These are phyloP conservation scores for Aramus guarauna DNA, from an alignment of 2,113 vertebrate genomes.

Conservation along the genomic window DNA sequence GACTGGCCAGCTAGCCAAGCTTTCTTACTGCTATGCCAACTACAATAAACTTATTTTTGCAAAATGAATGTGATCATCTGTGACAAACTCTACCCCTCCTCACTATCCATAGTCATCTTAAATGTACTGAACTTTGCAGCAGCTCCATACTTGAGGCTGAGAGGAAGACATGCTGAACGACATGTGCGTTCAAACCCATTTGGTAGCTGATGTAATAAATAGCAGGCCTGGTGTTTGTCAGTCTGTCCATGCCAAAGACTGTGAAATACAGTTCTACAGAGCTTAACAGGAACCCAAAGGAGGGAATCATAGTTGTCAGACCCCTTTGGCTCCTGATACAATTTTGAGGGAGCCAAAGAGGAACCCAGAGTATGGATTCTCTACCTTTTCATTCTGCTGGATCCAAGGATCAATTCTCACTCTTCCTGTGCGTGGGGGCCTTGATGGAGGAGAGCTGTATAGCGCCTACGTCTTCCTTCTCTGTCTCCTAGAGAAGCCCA, in stretches of 20 bases:
- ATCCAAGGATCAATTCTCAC: neutral
- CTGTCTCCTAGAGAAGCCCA: neutral
- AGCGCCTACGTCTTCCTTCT: neutral
- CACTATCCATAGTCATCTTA: neutral
- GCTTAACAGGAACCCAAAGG: neutral
- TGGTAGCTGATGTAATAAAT: neutral
- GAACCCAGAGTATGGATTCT: neutral
- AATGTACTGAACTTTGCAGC: neutral
- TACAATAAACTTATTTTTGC: slow-evolving; percentile 8
- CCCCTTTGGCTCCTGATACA: neutral
- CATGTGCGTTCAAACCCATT: neutral
- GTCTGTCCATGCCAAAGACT: neutral
- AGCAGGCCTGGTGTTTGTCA: neutral
- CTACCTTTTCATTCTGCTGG: neutral
- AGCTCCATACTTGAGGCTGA: neutral
- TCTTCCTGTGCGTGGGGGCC: neutral
- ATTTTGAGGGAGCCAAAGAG: neutral
- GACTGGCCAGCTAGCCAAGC: neutral
- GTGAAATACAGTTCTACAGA: neutral
- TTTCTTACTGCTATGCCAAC: neutral
- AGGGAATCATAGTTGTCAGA: neutral
- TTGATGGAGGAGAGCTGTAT: neutral
- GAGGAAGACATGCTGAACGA: neutral
- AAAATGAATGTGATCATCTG: slow-evolving; percentile 35
- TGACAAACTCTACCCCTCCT: neutral